These are phyloP conservation scores for Eulemur rubriventer DNA, from an alignment of 2,797 vertebrate species.

Conservation along the genomic window DNA sequence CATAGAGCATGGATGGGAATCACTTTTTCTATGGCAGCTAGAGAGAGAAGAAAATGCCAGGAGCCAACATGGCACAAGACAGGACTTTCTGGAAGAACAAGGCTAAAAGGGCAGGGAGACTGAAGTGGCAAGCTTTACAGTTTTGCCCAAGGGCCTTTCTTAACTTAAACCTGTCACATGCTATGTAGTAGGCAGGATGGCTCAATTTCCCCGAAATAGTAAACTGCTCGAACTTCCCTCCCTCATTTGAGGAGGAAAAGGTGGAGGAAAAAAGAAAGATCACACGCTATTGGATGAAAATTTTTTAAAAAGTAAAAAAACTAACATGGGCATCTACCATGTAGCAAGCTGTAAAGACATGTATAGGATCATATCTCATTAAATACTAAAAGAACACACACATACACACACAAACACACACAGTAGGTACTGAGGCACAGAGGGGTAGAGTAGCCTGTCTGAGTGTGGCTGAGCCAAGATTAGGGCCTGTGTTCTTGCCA, in stretches of 20 bases:
- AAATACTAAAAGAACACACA: background rate
- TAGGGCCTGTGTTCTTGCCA: background rate
- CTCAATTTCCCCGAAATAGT: background rate
- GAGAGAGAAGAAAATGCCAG: background rate
- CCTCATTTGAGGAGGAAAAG: background rate
- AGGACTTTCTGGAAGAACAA: constrained; percentile 38
- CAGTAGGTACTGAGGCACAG: background rate
- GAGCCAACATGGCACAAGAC: background rate
- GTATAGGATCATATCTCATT: background rate
- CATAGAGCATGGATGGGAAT: background rate
- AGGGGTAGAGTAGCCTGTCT: background rate
- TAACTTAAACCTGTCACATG: background rate
- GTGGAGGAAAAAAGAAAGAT: background rate
- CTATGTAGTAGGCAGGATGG: background rate
- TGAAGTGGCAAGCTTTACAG: background rate
- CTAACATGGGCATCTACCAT: background rate
- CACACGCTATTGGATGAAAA: background rate
- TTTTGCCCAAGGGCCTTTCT: background rate
- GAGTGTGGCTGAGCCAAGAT: background rate
- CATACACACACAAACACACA: background rate
- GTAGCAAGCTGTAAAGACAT: background rate
- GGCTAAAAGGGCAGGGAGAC: background rate
- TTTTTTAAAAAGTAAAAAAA: background rate
- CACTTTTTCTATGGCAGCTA: background rate
- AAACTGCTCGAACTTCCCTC: background rate